These are phyloP conservation scores for Anthoptus insignis DNA, from an alignment of 2,888 invertebrate species.

Conservation along the genomic window DNA sequence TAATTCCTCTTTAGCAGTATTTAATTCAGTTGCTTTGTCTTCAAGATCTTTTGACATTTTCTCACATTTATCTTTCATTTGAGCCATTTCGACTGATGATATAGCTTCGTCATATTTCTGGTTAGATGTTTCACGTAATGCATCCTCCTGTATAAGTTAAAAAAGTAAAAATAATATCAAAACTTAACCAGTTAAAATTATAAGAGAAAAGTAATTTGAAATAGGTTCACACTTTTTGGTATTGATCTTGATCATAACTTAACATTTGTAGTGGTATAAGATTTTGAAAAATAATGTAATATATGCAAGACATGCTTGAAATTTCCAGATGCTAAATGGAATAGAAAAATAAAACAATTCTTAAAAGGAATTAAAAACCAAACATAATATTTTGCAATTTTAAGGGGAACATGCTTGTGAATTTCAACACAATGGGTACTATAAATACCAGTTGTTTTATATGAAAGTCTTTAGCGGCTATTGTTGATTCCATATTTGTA, in stretches of 20 bases:
- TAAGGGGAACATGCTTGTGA: constrained; percentile 17
- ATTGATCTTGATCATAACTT: background rate
- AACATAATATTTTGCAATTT: constrained; percentile 4
- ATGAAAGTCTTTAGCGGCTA: constrained; percentile 87
- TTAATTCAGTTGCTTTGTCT: constrained; percentile 72
- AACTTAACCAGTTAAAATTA: background rate
- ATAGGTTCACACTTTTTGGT: background rate
- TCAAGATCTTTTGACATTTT: constrained; percentile 66
- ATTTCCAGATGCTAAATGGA: background rate
- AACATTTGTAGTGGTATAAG: too few relatives aligned
- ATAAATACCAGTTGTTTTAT: constrained; percentile 87
- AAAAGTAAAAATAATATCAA: too few relatives aligned
- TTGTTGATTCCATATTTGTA: constrained; percentile 85
- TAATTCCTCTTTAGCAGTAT: constrained; percentile 65
- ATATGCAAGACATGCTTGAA: constrained; percentile 7
- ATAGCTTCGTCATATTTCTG: constrained; percentile 81
- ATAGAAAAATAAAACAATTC: background rate
- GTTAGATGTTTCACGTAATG: constrained; percentile 75
- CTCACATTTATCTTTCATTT: constrained; percentile 79
- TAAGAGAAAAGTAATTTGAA: background rate
- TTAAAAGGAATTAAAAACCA: background rate
- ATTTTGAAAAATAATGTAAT: background rate
- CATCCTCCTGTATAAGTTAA: constrained; percentile 81
- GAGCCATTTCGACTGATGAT: constrained; percentile 80
- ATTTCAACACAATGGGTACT: constrained; percentile 14